Evolutionary conservation across 2,113 vertebrate genomes (phyloP).

Genomic region (Columba livia): DNA sequence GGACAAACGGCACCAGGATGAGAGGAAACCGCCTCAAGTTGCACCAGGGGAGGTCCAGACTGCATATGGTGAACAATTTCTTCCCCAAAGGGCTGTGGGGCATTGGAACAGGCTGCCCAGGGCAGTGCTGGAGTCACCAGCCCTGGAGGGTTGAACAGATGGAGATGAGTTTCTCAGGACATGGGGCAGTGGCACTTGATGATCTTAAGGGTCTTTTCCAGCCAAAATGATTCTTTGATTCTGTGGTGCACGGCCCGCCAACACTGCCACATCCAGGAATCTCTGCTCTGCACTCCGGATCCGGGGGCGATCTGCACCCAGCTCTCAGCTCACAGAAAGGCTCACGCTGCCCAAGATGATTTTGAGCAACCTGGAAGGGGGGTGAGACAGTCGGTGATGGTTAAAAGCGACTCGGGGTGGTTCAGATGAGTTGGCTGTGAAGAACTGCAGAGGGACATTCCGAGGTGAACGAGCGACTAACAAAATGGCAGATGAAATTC

Average conservation of each 20-base stretch:
- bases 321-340: neutral
- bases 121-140: no score
- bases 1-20: no score
- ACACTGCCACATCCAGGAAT: neutral
- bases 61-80: no score
- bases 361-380: neutral
- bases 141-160: no score
- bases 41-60: no score
- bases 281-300: neutral
- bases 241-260: neutral
- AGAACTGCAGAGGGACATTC: neutral
- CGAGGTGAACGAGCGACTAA: fast-evolving
- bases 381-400: neutral
- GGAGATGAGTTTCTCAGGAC: no score
- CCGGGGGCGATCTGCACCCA: neutral
- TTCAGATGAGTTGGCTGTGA: neutral
- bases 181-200: no score
- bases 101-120: no score
- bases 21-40: no score
- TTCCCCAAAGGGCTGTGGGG: no score
- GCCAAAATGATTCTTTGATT: no score
- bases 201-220: no score
- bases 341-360: neutral
- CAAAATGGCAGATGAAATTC: neutral
- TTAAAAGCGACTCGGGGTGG: neutral